These are phyloP conservation scores for Nothura maculosa DNA, from an alignment of 2,797 vertebrate genomes.

Conservation along the genomic window DNA sequence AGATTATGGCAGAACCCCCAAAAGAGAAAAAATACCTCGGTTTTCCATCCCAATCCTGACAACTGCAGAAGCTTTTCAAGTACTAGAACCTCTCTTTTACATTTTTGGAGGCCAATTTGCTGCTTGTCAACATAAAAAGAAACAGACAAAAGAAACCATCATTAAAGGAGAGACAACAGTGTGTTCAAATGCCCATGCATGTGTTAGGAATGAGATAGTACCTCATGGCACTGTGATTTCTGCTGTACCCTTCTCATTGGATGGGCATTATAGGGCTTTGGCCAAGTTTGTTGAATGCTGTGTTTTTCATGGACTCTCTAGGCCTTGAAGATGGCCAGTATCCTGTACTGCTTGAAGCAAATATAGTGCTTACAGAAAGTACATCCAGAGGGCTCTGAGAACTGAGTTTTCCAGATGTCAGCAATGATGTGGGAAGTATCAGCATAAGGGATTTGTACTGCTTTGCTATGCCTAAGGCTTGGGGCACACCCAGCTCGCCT, in stretches of 20 bases:
- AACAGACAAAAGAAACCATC: neutral
- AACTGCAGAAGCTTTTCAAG: accelerated
- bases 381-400: neutral
- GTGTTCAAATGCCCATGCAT: neutral
- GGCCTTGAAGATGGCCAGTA: neutral
- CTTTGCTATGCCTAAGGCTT: neutral
- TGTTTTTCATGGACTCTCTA: neutral
- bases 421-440: neutral
- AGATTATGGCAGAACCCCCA: neutral
- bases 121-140: neutral
- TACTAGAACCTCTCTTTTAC: neutral
- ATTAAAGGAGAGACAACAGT: neutral
- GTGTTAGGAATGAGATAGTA: neutral
- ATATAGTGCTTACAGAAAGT: neutral
- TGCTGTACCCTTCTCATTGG: neutral
- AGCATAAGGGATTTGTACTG: neutral
- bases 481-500: neutral
- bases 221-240: neutral
- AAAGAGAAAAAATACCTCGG: neutral
- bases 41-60: neutral
- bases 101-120: neutral
- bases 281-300: neutral
- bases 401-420: neutral
- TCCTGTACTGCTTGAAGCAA: neutral
- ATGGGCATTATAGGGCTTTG: neutral